phyloP scores from a whole-genome alignment of 2,888 invertebrate genomes.

The Capitulum mitella region DNA sequence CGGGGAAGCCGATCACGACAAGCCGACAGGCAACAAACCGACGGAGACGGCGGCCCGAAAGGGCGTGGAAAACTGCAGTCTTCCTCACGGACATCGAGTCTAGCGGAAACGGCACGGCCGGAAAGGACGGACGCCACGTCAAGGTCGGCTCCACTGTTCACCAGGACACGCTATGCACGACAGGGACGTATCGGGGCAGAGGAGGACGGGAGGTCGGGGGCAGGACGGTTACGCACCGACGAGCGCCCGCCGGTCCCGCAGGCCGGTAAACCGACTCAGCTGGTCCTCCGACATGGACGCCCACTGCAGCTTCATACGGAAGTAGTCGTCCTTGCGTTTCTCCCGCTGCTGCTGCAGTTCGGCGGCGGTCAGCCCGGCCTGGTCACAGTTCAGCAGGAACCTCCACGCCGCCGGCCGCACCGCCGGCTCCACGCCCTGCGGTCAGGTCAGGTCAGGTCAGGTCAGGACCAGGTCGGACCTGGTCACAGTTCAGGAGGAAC shows the following conservation, averaged over 20 bases:
- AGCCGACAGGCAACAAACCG: no score
- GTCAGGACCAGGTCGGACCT: not conserved
- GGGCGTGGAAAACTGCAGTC: no score
- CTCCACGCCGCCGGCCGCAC: slow-evolving; percentile 35
- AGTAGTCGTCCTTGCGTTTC: slow-evolving; percentile 75
- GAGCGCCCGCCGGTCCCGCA: slow-evolving; percentile 34
- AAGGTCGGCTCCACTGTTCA: no score
- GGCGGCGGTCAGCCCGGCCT: slow-evolving; percentile 53
- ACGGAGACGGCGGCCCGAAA: no score
- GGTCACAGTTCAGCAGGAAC: slow-evolving; percentile 32
- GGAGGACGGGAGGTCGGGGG: no score
- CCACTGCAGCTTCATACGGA: slow-evolving; percentile 95
- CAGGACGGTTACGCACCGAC: slow-evolving; percentile 30
- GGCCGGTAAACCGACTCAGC: slow-evolving; percentile 49
- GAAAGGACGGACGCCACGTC: no score
- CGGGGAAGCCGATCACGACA: no score
- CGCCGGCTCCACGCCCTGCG: slow-evolving; percentile 34
- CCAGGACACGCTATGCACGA: no score
- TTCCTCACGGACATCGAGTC: no score
- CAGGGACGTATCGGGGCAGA: no score
- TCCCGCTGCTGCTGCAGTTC: slow-evolving; percentile 63
- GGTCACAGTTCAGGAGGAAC: not conserved
- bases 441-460: not conserved
- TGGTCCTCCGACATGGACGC: slow-evolving; percentile 77
- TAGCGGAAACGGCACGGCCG: no score